Conservation (phyloP, 92 coral and sea anemone species). For the Epizoanthus rinbou region DNA sequence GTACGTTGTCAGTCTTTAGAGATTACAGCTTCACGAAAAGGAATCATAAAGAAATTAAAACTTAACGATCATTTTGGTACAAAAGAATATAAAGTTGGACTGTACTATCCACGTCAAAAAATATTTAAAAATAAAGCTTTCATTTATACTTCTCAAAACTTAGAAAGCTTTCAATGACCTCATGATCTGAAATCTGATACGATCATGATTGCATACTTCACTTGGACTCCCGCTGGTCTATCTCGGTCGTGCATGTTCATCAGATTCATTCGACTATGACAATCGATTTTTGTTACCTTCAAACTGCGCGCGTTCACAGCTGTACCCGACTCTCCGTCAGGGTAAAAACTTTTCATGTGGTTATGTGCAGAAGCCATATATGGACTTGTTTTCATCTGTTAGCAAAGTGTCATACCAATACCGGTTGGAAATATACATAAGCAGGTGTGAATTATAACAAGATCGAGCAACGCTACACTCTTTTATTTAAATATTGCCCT, state of each 20-base stretch:
- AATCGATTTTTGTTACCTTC: not conserved
- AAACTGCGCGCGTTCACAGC: not conserved
- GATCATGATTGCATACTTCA: not conserved
- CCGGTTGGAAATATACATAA: not conserved
- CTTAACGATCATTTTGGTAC: not conserved
- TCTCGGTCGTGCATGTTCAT: not conserved
- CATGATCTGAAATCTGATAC: constrained; percentile 2
- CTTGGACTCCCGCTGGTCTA: not conserved
- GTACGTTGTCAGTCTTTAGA: too few relatives aligned
- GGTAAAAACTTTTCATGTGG: not conserved
- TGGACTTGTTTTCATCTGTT: not conserved
- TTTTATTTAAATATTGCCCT: not conserved
- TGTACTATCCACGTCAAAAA: not conserved
- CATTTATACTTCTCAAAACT: not conserved
- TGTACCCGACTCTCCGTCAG: not conserved
- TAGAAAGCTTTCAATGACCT: not conserved
- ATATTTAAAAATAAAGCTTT: not conserved
- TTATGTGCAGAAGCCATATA: constrained; percentile 14
- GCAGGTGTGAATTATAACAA: not conserved
- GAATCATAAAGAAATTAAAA: too few relatives aligned
- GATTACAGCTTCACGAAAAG: too few relatives aligned
- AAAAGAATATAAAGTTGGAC: too few relatives aligned
- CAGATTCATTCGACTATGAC: not conserved
- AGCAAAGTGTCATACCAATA: not conserved
- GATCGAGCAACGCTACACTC: not conserved